A percentile compares a stretch with the other conserved stretches of the same genome.
phyloP scores from a whole-genome alignment of 2,113 vertebrate genomes.

The Orthonyx spaldingii region DNA sequence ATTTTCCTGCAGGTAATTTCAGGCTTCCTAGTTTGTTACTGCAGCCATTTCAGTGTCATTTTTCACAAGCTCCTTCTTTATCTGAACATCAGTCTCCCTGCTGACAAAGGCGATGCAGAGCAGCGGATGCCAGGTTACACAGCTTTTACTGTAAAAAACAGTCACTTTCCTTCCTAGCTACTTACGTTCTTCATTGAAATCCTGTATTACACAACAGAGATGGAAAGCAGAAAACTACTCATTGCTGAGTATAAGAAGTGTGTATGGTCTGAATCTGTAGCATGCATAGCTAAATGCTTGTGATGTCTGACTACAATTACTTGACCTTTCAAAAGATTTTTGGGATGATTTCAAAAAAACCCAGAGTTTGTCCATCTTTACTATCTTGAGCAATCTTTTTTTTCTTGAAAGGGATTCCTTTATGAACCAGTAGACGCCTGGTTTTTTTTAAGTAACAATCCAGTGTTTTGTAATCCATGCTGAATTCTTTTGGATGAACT shows the following conservation, averaged over 20 bases:
- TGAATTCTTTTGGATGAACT: constrained; percentile 49
- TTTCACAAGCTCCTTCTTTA: background rate
- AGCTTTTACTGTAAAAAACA: constrained; percentile 17
- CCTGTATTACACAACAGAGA: constrained; percentile 11
- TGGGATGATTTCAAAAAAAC: background rate
- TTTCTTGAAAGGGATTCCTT: constrained; percentile 56
- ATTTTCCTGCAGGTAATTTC: background rate
- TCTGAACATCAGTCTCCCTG: background rate
- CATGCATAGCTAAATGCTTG: background rate
- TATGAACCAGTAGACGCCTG: constrained; percentile 48
- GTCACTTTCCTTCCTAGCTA: constrained; percentile 7
- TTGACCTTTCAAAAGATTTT: constrained; percentile 45
- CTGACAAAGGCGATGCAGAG: background rate
- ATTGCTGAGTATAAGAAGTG: background rate
- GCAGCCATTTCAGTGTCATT: background rate
- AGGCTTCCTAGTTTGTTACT: background rate
- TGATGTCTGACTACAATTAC: background rate
- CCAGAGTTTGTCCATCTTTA: constrained; percentile 11
- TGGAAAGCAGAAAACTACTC: background rate
- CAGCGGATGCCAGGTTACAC: background rate
- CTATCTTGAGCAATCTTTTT: constrained; percentile 54
- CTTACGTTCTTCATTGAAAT: background rate
- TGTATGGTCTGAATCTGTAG: background rate
- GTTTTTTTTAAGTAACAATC: constrained; percentile 40
- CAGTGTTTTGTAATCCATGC: constrained; percentile 31